These are phyloP conservation scores for Acheta domesticus DNA, from an alignment of 2,888 invertebrate species.

Conservation along the genomic window DNA sequence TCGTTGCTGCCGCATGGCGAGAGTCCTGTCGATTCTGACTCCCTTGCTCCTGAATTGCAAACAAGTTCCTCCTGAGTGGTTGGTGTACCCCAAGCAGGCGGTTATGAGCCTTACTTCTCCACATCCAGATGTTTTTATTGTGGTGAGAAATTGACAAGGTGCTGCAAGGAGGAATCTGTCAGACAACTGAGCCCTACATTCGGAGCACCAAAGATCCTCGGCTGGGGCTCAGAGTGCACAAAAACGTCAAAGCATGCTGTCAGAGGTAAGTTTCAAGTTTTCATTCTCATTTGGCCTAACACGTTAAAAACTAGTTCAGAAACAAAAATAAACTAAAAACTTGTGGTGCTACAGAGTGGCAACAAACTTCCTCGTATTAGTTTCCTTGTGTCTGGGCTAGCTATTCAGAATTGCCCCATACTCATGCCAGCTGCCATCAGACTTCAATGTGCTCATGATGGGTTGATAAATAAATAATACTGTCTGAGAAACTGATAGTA, in stretches of 20 bases:
- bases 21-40: too few relatives aligned
- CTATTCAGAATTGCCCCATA: too few relatives aligned
- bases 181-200: slow-evolving; percentile 82
- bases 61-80: slow-evolving; percentile 63
- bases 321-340: too few relatives aligned
- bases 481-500: too few relatives aligned
- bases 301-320: too few relatives aligned
- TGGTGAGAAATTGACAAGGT: slow-evolving; percentile 90
- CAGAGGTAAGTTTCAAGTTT: slow-evolving; percentile 51
- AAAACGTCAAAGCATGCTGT: slow-evolving; percentile 73
- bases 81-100: slow-evolving; percentile 67
- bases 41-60: slow-evolving; percentile 29
- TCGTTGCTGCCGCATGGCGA: slow-evolving; percentile 27
- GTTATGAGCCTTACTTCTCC: slow-evolving; percentile 83
- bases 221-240: slow-evolving; percentile 75
- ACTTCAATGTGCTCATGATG: too few relatives aligned
- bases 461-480: too few relatives aligned
- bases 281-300: background rate
- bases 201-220: slow-evolving; percentile 76
- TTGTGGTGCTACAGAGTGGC: too few relatives aligned
- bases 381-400: too few relatives aligned
- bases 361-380: too few relatives aligned
- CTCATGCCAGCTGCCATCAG: too few relatives aligned
- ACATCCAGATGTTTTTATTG: slow-evolving; percentile 86
- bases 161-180: slow-evolving; percentile 81